Evolutionary conservation across 2,888 invertebrate genomes (phyloP).

Genomic region (Zootermopsis nevadensis): DNA sequence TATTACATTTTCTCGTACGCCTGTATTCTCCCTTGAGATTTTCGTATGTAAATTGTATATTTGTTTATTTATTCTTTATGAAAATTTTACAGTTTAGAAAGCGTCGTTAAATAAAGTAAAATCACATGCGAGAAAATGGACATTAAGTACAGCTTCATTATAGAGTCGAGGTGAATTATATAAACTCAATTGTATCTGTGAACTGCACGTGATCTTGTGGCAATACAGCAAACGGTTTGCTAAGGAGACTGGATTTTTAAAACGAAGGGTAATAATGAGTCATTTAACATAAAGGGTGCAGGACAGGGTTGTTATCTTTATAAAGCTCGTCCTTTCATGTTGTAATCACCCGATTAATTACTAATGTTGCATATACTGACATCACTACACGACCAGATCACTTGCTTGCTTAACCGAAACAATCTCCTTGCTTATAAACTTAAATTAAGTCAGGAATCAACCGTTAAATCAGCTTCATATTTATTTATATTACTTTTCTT

Average conservation of each 20-base stretch:
- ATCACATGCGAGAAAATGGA: no score
- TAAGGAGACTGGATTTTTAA: not conserved
- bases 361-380: not conserved
- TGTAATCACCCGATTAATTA: not conserved
- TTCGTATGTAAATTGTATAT: no score
- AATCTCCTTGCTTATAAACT: not conserved
- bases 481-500: not conserved
- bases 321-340: not conserved
- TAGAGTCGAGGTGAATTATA: no score
- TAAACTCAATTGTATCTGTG: no score
- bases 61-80: no score
- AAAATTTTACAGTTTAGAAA: no score
- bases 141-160: no score
- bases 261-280: not conserved
- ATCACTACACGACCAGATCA: not conserved
- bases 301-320: not conserved
- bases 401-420: not conserved
- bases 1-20: no score
- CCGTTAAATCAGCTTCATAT: not conserved
- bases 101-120: no score
- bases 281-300: not conserved
- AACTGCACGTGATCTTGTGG: no score
- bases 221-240: no score
- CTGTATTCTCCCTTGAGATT: no score
- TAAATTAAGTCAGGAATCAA: not conserved